Percentiles rank a stretch among this genome's conserved stretches.
phyloP scores from a whole-genome alignment of 2,888 invertebrate genomes.

The Zaprionus lineosus region DNA sequence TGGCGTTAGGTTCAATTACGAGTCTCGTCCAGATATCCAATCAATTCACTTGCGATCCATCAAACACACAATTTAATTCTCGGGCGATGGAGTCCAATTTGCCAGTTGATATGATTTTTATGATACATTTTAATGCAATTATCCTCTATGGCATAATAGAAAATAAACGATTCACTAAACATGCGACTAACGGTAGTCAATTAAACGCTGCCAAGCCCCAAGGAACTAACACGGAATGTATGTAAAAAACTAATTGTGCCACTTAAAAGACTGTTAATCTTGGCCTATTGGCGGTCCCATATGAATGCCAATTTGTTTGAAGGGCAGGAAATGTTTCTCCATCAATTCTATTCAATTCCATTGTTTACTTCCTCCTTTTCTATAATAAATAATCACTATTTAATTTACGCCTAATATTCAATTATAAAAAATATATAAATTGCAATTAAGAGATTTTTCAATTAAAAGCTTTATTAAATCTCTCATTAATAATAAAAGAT shows the following conservation, averaged over 20 bases:
- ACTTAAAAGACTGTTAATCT: neutral
- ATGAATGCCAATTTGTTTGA: neutral
- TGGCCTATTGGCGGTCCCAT: neutral
- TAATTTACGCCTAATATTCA: too few species aligned
- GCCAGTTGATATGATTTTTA: slow-evolving; percentile 53
- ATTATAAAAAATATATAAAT: too few species aligned
- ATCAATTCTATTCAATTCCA: too few species aligned
- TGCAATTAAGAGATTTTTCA: too few species aligned
- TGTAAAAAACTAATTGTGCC: slow-evolving; percentile 5
- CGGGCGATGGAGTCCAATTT: slow-evolving; percentile 41
- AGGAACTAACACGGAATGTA: neutral
- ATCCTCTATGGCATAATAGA: slow-evolving; percentile 42
- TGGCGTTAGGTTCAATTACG: slow-evolving; percentile 66
- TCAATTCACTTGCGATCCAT: slow-evolving; percentile 52
- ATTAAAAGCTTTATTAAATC: too few species aligned
- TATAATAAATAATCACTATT: too few species aligned
- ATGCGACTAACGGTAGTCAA: slow-evolving; percentile 9
- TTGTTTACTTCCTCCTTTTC: too few species aligned
- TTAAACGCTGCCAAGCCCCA: slow-evolving; percentile 13
- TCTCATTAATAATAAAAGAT: too few species aligned
- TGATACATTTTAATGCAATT: slow-evolving; percentile 61
- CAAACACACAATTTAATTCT: slow-evolving; percentile 22
- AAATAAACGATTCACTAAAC: slow-evolving; percentile 1
- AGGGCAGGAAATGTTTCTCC: neutral
- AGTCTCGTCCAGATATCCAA: slow-evolving; percentile 32